These are phyloP conservation scores for Mormyrus hasselquistii DNA, from an alignment of 2,797 vertebrate species.

Conservation along the genomic window DNA sequence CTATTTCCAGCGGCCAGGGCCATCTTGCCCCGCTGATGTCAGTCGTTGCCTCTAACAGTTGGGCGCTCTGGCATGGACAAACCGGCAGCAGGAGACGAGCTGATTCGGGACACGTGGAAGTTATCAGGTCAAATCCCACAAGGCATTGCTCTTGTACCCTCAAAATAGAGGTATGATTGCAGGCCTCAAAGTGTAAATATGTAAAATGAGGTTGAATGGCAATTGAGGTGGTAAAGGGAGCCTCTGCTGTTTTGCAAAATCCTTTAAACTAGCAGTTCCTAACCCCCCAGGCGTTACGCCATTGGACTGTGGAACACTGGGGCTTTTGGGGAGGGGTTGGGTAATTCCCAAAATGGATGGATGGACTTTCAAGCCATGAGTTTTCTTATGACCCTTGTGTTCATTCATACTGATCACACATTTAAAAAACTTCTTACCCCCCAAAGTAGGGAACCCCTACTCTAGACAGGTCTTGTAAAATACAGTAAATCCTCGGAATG, in stretches of 20 bases:
- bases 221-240: neutral
- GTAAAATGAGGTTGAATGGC: neutral
- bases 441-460: neutral
- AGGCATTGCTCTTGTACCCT: neutral
- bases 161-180: neutral
- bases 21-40: conserved; percentile 52
- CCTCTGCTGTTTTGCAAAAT: neutral
- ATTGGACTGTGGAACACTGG: neutral
- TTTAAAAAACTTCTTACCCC: neutral
- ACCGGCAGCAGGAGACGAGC: neutral
- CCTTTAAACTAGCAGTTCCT: neutral
- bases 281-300: neutral
- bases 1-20: conserved; percentile 55
- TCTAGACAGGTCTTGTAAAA: neutral
- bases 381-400: neutral
- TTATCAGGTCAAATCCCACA: neutral
- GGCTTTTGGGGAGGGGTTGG: neutral
- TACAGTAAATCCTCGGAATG: no score
- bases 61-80: neutral
- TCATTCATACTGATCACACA: neutral
- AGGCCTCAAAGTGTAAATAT: neutral
- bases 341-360: neutral
- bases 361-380: neutral
- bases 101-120: neutral
- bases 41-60: conserved; percentile 37